Percentiles rank a stretch among this genome's conserved stretches.
Evolutionary conservation across 2,797 vertebrate species (phyloP).

Genomic region (Sebastiscus albofasciatus): DNA sequence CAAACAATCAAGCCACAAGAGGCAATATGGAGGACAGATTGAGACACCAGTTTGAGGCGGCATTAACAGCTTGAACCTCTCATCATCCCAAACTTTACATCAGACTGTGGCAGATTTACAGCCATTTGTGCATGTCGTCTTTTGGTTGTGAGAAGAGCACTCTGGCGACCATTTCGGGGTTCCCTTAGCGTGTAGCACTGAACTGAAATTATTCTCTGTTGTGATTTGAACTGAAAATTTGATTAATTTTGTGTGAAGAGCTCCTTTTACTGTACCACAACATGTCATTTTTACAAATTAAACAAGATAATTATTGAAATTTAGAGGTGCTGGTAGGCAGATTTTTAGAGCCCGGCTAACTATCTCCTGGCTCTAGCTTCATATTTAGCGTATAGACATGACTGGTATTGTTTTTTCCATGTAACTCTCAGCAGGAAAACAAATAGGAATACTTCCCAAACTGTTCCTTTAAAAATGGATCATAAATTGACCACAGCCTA

Average conservation of each 20-base stretch:
- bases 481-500: no score
- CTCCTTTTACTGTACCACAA: background rate
- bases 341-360: no score
- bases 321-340: no score
- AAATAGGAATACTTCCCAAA: background rate
- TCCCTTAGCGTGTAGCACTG: background rate
- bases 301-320: no score
- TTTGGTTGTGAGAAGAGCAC: background rate
- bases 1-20: slow-evolving; percentile 58
- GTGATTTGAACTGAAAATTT: background rate
- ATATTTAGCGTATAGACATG: no score
- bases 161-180: background rate
- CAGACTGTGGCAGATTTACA: background rate
- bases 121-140: background rate
- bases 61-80: background rate
- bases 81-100: background rate
- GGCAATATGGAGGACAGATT: slow-evolving; percentile 25
- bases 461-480: no score
- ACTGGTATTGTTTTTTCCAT: background rate
- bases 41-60: slow-evolving; percentile 1
- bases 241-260: background rate
- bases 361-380: no score
- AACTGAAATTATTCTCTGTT: background rate
- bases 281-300: no score
- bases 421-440: background rate